Conservation (phyloP, 2,888 invertebrate species). For the Embidobia sp. region DNA sequence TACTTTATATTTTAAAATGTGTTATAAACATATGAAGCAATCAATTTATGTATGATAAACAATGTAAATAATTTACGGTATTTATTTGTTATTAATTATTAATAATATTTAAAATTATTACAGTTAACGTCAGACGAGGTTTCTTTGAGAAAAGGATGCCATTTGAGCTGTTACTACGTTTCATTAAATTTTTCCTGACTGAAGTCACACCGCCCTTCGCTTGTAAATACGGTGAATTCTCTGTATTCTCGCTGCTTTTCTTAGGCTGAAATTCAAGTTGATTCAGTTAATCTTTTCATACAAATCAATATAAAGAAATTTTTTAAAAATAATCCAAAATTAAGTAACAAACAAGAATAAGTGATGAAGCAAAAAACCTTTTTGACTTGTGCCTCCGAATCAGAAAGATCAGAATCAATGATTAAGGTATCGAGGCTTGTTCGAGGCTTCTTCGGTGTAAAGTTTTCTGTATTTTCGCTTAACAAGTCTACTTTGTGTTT, state of each 20-base stretch:
- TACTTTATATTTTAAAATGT: no score
- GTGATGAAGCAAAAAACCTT: neutral
- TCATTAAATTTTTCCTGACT: conserved; percentile 25
- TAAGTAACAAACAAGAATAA: neutral
- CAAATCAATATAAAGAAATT: conserved; percentile 4
- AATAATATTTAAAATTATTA: conserved; percentile 2
- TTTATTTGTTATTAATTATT: no score
- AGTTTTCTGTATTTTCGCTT: conserved; percentile 3
- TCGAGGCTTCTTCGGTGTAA: neutral
- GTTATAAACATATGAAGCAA: no score
- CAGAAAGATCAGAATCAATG: neutral
- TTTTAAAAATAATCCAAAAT: neutral
- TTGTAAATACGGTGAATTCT: conserved; percentile 67
- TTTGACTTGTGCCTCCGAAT: neutral
- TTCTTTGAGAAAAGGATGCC: conserved; percentile 9
- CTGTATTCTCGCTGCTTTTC: conserved; percentile 51
- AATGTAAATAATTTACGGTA: no score
- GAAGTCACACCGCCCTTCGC: conserved; percentile 61
- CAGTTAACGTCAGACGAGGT: neutral
- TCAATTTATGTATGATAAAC: no score
- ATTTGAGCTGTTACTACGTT: neutral
- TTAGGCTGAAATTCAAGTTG: conserved; percentile 5
- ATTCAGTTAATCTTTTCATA: neutral
- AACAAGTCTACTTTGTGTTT: neutral
- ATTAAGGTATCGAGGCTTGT: no score